phyloP scores from a whole-genome alignment of 2,797 vertebrate genomes.

The Melanotaenia pygmaea region DNA sequence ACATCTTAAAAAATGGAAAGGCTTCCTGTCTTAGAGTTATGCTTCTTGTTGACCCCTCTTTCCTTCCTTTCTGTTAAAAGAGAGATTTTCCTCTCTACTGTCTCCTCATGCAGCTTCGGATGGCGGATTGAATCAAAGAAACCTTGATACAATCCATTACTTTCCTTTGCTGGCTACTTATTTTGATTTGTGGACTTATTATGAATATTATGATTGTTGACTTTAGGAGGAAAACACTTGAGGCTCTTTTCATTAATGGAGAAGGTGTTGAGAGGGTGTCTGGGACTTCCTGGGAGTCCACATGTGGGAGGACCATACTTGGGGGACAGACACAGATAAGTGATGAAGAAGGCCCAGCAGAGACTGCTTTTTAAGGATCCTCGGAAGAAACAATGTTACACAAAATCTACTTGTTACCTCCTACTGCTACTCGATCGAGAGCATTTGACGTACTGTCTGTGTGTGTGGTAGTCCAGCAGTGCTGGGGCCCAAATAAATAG shows the following conservation, averaged over 20 bases:
- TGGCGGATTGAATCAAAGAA: background rate
- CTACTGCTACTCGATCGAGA: background rate
- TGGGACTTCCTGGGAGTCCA: too few species aligned
- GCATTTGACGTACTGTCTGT: background rate
- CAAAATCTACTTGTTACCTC: background rate
- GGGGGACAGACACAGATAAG: too few species aligned
- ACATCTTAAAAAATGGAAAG: too few species aligned
- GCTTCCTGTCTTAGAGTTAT: background rate
- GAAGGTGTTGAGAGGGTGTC: background rate
- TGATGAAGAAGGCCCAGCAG: too few species aligned
- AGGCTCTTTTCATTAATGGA: background rate
- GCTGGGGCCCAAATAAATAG: too few species aligned
- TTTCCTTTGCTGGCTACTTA: background rate
- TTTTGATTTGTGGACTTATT: background rate
- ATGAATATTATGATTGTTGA: background rate
- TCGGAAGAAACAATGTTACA: too few species aligned
- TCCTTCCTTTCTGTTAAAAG: too few species aligned
- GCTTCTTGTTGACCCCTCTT: background rate
- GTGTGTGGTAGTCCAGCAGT: too few species aligned
- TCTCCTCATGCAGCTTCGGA: background rate
- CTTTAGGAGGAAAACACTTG: too few species aligned
- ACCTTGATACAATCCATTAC: background rate
- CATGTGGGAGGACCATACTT: too few species aligned
- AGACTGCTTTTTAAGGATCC: too few species aligned
- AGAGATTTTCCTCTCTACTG: background rate